phyloP scores from a whole-genome alignment of 1,140 invertebrate species.

The Drosophila micromelanica region DNA sequence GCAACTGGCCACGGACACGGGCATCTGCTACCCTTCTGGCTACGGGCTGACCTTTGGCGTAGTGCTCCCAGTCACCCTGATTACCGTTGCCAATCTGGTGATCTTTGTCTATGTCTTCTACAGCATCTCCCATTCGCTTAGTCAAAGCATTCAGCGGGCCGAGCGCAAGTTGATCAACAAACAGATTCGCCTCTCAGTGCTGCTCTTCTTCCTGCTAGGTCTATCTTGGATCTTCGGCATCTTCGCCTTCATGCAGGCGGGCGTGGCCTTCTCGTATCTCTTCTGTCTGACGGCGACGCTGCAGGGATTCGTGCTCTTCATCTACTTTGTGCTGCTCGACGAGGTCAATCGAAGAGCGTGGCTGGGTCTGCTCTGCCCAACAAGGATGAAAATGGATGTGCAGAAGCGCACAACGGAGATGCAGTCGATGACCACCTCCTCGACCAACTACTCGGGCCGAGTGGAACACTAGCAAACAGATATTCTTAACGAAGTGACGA shows the following conservation, averaged over 20 bases:
- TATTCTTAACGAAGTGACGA: slow-evolving; percentile 27
- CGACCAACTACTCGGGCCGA: slow-evolving; percentile 50
- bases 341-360: slow-evolving; percentile 86
- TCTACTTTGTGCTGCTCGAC: slow-evolving; percentile 88
- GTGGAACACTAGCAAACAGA: slow-evolving; percentile 22
- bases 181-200: slow-evolving; percentile 86
- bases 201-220: slow-evolving; percentile 88
- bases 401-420: slow-evolving; percentile 30
- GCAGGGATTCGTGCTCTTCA: slow-evolving; percentile 88
- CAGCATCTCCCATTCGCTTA: slow-evolving; percentile 85
- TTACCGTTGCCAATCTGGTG: slow-evolving; percentile 86
- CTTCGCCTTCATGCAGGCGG: slow-evolving; percentile 85
- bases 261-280: slow-evolving; percentile 86
- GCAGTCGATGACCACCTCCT: slow-evolving; percentile 54
- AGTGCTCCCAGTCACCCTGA: slow-evolving; percentile 86
- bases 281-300: slow-evolving; percentile 88
- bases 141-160: slow-evolving; percentile 84
- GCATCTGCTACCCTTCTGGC: slow-evolving; percentile 87
- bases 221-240: slow-evolving; percentile 88
- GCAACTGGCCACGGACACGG: slow-evolving; percentile 41
- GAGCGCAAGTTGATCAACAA: slow-evolving; percentile 42
- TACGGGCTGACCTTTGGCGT: slow-evolving; percentile 85
- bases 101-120: slow-evolving; percentile 86
- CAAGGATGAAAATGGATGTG: slow-evolving; percentile 21
- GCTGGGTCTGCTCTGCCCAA: slow-evolving; percentile 56